Percentiles rank a stretch among this genome's conserved stretches.
These are phyloP conservation scores for Drosophila seguyi DNA, from an alignment of 1,140 invertebrate species.

Conservation along the genomic window DNA sequence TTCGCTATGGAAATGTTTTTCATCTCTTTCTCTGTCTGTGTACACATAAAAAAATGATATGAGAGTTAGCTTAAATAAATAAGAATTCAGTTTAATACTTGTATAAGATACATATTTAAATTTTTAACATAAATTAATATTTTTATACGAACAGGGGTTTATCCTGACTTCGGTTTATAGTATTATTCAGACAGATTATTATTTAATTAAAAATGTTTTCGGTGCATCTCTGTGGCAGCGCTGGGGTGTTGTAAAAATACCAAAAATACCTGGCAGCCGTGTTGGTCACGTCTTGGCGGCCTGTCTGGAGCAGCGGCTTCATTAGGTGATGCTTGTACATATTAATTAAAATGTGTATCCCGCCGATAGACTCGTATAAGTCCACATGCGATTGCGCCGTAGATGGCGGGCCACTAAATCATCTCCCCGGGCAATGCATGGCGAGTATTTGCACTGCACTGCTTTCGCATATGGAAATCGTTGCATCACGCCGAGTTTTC, in stretches of 20 bases:
- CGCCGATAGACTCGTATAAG: constrained; percentile 58
- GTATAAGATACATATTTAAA: background rate
- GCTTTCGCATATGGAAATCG: constrained; percentile 66
- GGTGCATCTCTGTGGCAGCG: constrained; percentile 18
- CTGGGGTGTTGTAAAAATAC: constrained; percentile 78
- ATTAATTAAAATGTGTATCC: constrained; percentile 76
- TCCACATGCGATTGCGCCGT: constrained; percentile 29
- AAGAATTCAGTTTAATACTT: background rate
- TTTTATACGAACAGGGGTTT: no score
- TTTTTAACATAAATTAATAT: background rate
- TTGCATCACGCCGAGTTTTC: constrained; percentile 50
- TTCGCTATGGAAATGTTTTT: constrained; percentile 57
- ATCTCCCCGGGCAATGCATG: constrained; percentile 56
- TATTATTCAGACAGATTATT: no score
- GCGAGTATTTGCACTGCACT: constrained; percentile 66
- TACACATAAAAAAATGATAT: background rate
- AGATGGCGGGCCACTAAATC: constrained; percentile 69
- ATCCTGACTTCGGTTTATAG: no score
- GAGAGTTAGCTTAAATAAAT: no score
- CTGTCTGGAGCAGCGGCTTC: constrained; percentile 56
- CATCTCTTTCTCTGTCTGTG: constrained; percentile 13
- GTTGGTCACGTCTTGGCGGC: constrained; percentile 63
- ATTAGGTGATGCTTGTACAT: constrained; percentile 80
- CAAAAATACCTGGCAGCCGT: constrained; percentile 71
- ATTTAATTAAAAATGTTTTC: background rate